Evolutionary conservation across 2,888 invertebrate genomes (phyloP).

Genomic region (Microdon myrmicae): DNA sequence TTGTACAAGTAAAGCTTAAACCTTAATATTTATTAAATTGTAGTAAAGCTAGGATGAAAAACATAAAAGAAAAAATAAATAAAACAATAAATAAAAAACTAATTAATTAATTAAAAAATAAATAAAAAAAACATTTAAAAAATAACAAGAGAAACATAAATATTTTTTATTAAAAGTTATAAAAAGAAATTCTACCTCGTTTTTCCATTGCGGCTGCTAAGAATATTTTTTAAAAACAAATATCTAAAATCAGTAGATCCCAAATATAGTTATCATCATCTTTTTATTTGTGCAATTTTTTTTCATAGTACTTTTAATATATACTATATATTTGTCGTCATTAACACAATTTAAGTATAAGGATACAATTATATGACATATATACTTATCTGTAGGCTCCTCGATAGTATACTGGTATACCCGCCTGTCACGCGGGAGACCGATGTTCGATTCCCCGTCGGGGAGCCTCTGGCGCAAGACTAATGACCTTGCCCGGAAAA

Average conservation of each 20-base stretch:
- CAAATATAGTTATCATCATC: conserved; percentile 3
- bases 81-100: neutral
- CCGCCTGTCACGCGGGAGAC: too few species aligned
- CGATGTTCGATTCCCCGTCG: too few species aligned
- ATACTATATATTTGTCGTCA: conserved; percentile 11
- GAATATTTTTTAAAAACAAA: conserved; percentile 40
- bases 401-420: too few species aligned
- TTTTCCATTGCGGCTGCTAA: conserved; percentile 61
- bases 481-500: too few species aligned
- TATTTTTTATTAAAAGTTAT: conserved; percentile 1
- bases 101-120: conserved; percentile 26
- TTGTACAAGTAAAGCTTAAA: too few species aligned
- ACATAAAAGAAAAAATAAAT: conserved; percentile 6
- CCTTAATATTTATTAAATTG: too few species aligned
- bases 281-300: conserved; percentile 1
- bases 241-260: conserved; percentile 33
- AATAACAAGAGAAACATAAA: conserved; percentile 2
- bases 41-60: too few species aligned
- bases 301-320: neutral
- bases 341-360: conserved; percentile 17
- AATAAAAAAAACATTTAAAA: neutral
- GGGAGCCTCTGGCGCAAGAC: too few species aligned
- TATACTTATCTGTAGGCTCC: too few species aligned
- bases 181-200: conserved; percentile 64
- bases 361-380: conserved; percentile 35